A percentile compares a stretch with the other conserved stretches of the same genome.
phyloP scores from a whole-genome alignment of 2,113 vertebrate genomes.

The Microtus montanus region DNA sequence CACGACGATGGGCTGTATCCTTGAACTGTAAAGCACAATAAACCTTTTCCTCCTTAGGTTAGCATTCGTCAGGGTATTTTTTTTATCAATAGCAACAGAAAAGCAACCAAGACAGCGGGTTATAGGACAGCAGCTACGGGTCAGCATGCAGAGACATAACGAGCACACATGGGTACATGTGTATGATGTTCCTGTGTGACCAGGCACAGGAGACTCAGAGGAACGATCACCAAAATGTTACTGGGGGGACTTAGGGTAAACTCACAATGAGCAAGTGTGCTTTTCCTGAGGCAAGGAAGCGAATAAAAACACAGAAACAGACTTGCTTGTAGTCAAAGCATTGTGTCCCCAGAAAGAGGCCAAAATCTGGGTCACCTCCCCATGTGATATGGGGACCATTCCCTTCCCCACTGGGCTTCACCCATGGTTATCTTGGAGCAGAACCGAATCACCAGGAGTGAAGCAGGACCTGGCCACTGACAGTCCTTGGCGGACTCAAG shows the following conservation, averaged over 20 bases:
- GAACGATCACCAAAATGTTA: no score
- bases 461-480: background rate
- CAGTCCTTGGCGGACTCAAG: background rate
- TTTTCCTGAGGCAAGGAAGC: background rate
- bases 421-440: background rate
- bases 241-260: background rate
- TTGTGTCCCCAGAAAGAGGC: background rate
- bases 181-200: background rate
- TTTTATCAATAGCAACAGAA: background rate
- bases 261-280: background rate
- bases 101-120: background rate
- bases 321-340: background rate
- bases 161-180: background rate
- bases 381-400: background rate
- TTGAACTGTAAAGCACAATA: background rate
- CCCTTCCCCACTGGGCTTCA: background rate
- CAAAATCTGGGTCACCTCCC: background rate
- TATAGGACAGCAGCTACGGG: no score
- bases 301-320: background rate
- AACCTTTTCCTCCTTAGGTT: background rate
- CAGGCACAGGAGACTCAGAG: background rate
- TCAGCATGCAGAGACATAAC: background rate
- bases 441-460: accelerated
- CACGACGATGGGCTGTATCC: background rate
- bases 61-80: background rate